Evolutionary conservation across 2,888 invertebrate species (phyloP), one percentile per base, ranked within the genome.

Genomic region (Trachelus troglodyta): DNA sequence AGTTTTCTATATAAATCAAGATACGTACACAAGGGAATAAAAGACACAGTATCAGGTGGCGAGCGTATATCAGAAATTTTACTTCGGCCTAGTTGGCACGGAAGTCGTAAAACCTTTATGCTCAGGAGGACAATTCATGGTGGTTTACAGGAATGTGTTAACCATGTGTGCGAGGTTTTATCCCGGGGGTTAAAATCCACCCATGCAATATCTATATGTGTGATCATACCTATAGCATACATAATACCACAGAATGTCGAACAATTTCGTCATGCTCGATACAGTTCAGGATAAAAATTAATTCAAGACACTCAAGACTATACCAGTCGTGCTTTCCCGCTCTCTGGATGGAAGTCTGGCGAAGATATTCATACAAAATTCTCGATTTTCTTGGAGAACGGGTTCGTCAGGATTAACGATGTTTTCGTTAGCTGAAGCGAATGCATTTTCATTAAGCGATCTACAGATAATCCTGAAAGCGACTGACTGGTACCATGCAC

Each of bases 71-170:
- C 34, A 74, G 74, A n/a, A 74, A 74, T 74, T 74, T 74, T 35
- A 74, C 34, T 74, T 34, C 35, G 74, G 74, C 74, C 35, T 74
- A 74, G 74, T 74, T 35, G 74, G 74, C 74, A 35, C 74, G 74
- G 34, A 34, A 74, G 34, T 74, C 74, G 74, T 74, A 74, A 74
- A 74, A 35, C 74, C 35, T 74, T 74, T 71, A 71, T 71, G 71
- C 71, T 71, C 71, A 33, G 71, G 33, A 71, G 71, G 71, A 71
- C 71, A 71, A 71, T 71, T 71, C 71, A 71, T 34, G 71, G 71
- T 34, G 71, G 71, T 71, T 71, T 71, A 71, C 71, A 33, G 71
- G 71, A 71, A 71, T 34, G 71, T 71, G 71, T 71, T 34, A 71
- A 71, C 15, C 33, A 33, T 71, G 71, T 71, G 71, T 34, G 71